phyloP scores from a whole-genome alignment of 2,888 invertebrate species.

The Hemithea aestivaria region DNA sequence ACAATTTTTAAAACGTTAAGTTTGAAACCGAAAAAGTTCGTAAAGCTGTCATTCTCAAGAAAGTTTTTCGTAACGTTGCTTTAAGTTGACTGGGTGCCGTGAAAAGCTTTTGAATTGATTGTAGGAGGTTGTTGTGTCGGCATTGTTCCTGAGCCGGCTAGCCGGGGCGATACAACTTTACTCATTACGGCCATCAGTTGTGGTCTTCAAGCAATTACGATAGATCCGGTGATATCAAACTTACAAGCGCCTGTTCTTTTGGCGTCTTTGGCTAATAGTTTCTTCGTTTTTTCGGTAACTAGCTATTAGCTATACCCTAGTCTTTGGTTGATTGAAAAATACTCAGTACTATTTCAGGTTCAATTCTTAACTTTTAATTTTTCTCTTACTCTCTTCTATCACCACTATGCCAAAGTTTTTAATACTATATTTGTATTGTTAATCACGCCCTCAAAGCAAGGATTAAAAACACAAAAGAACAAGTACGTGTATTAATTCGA shows the following conservation, averaged over 20 bases:
- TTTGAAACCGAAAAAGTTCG: constrained; percentile 50
- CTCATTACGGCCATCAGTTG: constrained; percentile 71
- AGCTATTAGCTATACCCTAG: no score
- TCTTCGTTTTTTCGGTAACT: no score
- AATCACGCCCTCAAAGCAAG: no score
- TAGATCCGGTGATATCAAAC: constrained; percentile 34
- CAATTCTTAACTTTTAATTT: no score
- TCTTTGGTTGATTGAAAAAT: no score
- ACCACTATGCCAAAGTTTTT: no score
- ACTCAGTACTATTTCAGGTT: no score
- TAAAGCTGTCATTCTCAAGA: constrained; percentile 33
- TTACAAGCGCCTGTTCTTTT: constrained; percentile 7
- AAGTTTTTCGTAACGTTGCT: constrained; percentile 33
- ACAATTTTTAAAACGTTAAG: constrained; percentile 44
- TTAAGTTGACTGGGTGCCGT: constrained; percentile 35
- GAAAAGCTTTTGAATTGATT: constrained; percentile 72
- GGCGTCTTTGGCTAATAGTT: no score
- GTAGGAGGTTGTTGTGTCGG: constrained; percentile 67
- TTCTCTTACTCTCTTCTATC: no score
- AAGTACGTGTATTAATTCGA: no score
- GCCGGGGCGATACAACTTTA: constrained; percentile 65
- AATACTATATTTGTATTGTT: no score
- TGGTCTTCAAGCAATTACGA: constrained; percentile 51
- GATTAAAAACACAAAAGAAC: no score
- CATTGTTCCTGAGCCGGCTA: constrained; percentile 58